These are phyloP conservation scores for Apocheima hispidaria DNA, from an alignment of 2,888 invertebrate genomes.

Conservation along the genomic window DNA sequence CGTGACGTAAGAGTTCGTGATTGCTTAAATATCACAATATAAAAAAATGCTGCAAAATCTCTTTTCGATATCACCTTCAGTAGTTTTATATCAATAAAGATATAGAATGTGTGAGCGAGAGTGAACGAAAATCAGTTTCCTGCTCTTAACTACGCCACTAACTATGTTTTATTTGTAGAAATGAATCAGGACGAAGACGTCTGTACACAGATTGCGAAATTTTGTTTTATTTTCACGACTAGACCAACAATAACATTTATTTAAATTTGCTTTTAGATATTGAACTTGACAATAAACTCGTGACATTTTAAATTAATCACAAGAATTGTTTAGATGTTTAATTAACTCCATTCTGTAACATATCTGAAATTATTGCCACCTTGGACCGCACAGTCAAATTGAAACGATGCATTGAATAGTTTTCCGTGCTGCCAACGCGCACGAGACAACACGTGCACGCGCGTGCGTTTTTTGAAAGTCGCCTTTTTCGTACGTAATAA, in stretches of 20 bases:
- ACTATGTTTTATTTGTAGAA: constrained; percentile 2
- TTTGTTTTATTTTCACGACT: constrained; percentile 2
- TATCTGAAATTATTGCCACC: not conserved
- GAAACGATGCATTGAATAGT: constrained; percentile 59
- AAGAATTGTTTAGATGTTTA: not conserved
- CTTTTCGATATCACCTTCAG: no score
- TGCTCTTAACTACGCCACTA: no score
- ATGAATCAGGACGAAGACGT: not conserved
- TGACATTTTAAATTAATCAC: constrained; percentile 5
- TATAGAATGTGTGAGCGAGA: no score
- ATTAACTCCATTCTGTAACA: constrained; percentile 6
- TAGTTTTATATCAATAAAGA: no score
- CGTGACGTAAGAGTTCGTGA: no score
- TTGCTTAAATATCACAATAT: no score
- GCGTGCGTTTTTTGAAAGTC: constrained; percentile 44
- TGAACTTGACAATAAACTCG: constrained; percentile 23
- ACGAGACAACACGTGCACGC: constrained; percentile 27
- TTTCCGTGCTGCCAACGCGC: constrained; percentile 43
- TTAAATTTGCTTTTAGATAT: not conserved
- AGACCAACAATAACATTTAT: not conserved
- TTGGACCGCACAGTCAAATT: constrained; percentile 41
- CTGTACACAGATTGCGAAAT: not conserved
- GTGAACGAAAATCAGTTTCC: no score
- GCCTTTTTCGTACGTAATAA: constrained; percentile 48
- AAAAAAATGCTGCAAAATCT: no score